These are phyloP conservation scores for Aphis gossypii DNA, from an alignment of 1,140 invertebrate species.

Conservation along the genomic window DNA sequence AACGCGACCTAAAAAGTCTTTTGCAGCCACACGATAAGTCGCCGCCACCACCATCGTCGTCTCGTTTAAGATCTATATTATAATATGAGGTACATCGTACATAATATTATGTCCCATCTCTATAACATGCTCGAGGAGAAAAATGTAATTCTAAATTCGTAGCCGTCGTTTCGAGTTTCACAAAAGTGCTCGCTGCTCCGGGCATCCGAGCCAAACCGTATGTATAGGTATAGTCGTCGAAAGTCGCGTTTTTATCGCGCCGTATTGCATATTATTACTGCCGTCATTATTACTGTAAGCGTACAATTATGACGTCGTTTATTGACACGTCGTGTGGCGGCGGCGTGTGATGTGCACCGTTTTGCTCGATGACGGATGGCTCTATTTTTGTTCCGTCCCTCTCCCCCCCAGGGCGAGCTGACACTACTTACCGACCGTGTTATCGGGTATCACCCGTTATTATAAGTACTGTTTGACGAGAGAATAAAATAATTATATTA, in stretches of 20 bases:
- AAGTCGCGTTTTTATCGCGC: background rate
- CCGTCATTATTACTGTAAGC: background rate
- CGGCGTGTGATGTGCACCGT: background rate
- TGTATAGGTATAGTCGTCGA: background rate
- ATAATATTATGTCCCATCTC: too few relatives aligned
- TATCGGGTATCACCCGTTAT: too few relatives aligned
- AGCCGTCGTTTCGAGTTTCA: slow-evolving; percentile 14
- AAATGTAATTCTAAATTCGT: slow-evolving; percentile 28
- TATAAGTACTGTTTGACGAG: too few relatives aligned
- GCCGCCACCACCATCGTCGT: too few relatives aligned
- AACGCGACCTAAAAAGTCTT: background rate
- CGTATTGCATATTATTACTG: background rate
- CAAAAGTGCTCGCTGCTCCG: background rate
- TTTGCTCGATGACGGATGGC: background rate
- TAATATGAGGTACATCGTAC: too few relatives aligned
- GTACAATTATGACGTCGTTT: background rate
- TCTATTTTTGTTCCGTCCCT: background rate
- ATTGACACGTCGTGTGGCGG: background rate
- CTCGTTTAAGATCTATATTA: background rate
- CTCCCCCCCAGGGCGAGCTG: too few relatives aligned
- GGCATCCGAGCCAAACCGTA: background rate
- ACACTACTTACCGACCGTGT: background rate
- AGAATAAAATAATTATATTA: background rate
- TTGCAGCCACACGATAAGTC: background rate
- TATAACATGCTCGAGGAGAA: background rate